Conservation (phyloP, 2,113 vertebrate genomes). For the Alethe diademata region DNA sequence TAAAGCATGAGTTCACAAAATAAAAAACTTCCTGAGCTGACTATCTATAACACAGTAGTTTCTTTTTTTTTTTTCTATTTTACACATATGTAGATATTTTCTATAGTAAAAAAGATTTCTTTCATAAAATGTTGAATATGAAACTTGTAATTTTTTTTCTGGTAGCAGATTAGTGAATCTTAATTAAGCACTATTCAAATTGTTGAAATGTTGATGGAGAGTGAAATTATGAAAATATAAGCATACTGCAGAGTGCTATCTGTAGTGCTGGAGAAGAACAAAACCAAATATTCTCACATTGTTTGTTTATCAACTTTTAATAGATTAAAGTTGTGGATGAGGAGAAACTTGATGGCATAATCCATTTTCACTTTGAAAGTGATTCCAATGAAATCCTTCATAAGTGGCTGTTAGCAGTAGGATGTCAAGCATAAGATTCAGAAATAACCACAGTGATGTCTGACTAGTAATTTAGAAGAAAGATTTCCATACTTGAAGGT, state of each 20-base stretch:
- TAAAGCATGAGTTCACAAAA: not conserved
- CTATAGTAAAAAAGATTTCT: not conserved
- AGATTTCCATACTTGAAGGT: not conserved
- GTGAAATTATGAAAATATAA: not conserved
- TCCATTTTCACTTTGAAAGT: constrained; percentile 1
- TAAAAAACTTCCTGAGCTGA: not conserved
- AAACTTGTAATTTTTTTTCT: not conserved
- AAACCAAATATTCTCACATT: not conserved
- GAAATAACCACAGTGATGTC: not conserved
- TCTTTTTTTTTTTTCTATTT: not conserved
- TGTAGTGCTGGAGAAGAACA: not conserved
- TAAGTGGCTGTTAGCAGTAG: not conserved
- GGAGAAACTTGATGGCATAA: not conserved
- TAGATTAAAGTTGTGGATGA: not conserved
- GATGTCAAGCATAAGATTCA: not conserved
- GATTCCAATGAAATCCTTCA: not conserved
- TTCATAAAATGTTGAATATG: not conserved
- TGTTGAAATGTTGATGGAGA: not conserved
- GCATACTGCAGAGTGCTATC: not conserved
- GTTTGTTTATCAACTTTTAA: not conserved
- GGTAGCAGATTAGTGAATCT: not conserved
- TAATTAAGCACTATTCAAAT: not conserved
- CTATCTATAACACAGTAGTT: not conserved
- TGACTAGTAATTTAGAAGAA: not conserved
- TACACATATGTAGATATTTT: not conserved